Conservation (phyloP, 2,888 invertebrate genomes). For the Odontocerum albicorne region DNA sequence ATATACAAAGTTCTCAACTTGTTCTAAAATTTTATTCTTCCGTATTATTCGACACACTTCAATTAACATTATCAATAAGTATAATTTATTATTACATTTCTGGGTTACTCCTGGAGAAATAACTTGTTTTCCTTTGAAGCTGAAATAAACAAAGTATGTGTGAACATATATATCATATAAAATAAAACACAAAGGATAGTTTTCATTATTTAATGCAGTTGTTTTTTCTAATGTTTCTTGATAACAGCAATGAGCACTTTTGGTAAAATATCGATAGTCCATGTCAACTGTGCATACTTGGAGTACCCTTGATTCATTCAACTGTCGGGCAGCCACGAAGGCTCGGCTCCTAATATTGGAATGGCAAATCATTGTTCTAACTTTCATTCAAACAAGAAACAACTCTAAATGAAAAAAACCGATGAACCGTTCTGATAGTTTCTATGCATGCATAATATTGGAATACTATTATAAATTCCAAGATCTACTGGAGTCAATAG, state of each 20-base stretch:
- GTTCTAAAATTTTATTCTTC: too few relatives aligned
- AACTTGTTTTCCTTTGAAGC: too few relatives aligned
- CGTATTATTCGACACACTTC: too few relatives aligned
- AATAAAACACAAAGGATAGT: conserved; percentile 28
- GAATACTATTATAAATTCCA: conserved; percentile 25
- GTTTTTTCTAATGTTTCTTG: conserved; percentile 59
- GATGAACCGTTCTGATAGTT: conserved; percentile 11
- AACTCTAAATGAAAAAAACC: conserved; percentile 24
- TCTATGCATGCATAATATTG: conserved; percentile 24
- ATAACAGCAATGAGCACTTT: conserved; percentile 72
- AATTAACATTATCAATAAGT: too few relatives aligned
- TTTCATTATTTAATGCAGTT: conserved; percentile 51
- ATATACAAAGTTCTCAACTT: too few relatives aligned
- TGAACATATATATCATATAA: too few relatives aligned
- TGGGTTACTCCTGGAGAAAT: too few relatives aligned
- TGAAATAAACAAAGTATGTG: too few relatives aligned
- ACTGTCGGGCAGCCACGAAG: background rate
- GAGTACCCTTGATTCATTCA: conserved; percentile 8
- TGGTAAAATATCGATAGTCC: conserved; percentile 59
- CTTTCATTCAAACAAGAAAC: conserved; percentile 24
- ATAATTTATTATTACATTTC: too few relatives aligned
- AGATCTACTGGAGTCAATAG: conserved; percentile 29
- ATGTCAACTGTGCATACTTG: conserved; percentile 30
- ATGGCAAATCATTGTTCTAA: conserved; percentile 30
- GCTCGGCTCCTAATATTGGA: conserved; percentile 21